Evolutionary conservation across 1,140 invertebrate genomes (phyloP).

Genomic region (Drosophila tani): DNA sequence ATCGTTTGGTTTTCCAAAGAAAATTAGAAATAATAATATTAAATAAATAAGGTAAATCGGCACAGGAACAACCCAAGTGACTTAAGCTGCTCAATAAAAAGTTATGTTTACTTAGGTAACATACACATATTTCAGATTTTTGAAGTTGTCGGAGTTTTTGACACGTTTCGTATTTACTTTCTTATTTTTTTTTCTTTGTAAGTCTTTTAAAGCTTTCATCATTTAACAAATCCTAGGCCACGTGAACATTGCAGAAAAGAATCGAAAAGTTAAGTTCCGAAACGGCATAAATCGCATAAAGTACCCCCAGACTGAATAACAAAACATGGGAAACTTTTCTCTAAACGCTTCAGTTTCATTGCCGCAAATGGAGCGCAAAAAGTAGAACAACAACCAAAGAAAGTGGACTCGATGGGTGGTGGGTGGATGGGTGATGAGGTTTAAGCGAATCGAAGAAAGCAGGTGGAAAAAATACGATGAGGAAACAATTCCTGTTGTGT

Average conservation of each 20-base stretch:
- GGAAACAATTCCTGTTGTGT: constrained; percentile 33
- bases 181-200: background rate
- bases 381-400: constrained; percentile 28
- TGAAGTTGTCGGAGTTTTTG: background rate
- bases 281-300: constrained; percentile 42
- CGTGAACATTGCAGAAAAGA: background rate
- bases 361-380: constrained; percentile 67
- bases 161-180: constrained; percentile 3
- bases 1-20: too few relatives aligned
- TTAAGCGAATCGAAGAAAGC: constrained; percentile 29
- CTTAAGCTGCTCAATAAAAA: background rate
- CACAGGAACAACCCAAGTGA: too few relatives aligned
- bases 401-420: background rate
- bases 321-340: constrained; percentile 33
- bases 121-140: background rate
- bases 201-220: constrained; percentile 4
- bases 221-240: constrained; percentile 2
- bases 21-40: background rate
- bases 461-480: constrained; percentile 35
- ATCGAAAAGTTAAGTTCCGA: constrained; percentile 40
- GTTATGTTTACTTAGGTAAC: background rate
- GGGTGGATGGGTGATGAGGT: background rate
- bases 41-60: background rate
- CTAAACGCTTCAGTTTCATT: constrained; percentile 61
- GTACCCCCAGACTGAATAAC: constrained; percentile 33